phyloP scores from a whole-genome alignment of 1,140 invertebrate species.

The Drosophila murphyi region DNA sequence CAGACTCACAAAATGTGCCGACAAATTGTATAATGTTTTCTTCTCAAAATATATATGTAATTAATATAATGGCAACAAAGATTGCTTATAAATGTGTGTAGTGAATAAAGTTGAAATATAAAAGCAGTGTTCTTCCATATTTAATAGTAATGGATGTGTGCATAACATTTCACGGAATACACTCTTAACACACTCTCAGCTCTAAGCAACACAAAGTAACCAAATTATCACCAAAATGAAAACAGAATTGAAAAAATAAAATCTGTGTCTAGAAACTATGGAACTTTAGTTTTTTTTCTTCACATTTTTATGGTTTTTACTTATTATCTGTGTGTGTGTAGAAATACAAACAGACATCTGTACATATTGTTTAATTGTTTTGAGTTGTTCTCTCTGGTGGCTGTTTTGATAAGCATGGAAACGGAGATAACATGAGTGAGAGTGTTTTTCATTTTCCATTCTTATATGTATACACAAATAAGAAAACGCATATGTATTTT shows the following conservation, averaged over 20 bases:
- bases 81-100: too few relatives aligned
- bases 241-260: too few relatives aligned
- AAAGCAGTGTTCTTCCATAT: not conserved
- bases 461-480: not conserved
- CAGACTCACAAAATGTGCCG: not conserved
- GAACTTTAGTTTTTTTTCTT: conserved; percentile 1
- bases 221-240: too few relatives aligned
- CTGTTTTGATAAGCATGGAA: conserved; percentile 31
- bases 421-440: conserved; percentile 33
- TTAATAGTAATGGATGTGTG: not conserved
- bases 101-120: not conserved
- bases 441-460: conserved; percentile 13
- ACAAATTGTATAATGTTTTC: not conserved
- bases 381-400: conserved; percentile 15
- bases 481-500: not conserved
- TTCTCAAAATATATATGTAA: not conserved
- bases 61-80: too few relatives aligned
- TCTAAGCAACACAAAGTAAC: too few relatives aligned
- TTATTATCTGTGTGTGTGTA: not conserved
- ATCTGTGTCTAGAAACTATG: too few relatives aligned
- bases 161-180: not conserved
- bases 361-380: conserved; percentile 13
- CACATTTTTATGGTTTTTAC: conserved; percentile 12
- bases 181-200: too few relatives aligned
- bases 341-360: not conserved